Evolutionary conservation across 2,888 invertebrate species (phyloP).

Genomic region (Parnassius mnemosyne): DNA sequence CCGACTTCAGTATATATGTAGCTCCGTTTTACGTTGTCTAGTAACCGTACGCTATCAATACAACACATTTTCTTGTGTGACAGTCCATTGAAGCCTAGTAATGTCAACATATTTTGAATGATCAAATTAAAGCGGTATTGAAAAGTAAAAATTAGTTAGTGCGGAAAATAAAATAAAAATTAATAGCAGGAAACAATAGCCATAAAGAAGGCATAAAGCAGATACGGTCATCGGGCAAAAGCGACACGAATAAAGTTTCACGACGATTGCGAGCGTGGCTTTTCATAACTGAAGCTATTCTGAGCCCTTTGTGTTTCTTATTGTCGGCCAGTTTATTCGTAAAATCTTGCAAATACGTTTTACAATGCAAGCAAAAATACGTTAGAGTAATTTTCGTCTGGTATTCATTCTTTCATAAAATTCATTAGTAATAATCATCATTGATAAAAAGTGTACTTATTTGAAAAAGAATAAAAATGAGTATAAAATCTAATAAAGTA

Average conservation of each 20-base stretch:
- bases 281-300: slow-evolving; percentile 39
- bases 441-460: no score
- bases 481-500: no score
- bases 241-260: slow-evolving; percentile 47
- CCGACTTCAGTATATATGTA: slow-evolving; percentile 28
- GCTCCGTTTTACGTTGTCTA: slow-evolving; percentile 32
- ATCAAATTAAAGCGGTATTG: slow-evolving; percentile 32
- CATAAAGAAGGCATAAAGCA: slow-evolving; percentile 50
- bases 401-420: no score
- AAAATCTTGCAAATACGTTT: slow-evolving; percentile 35
- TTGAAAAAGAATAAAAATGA: no score
- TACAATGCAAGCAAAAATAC: slow-evolving; percentile 20
- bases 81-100: slow-evolving; percentile 33
- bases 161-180: slow-evolving; percentile 34
- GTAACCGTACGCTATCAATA: slow-evolving; percentile 36
- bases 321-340: slow-evolving; percentile 31
- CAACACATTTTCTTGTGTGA: slow-evolving; percentile 31
- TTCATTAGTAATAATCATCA: no score
- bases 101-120: not conserved
- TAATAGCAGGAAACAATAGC: slow-evolving; percentile 49
- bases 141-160: slow-evolving; percentile 29
- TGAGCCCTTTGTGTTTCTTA: slow-evolving; percentile 27
- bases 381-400: not conserved
- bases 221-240: slow-evolving; percentile 50
- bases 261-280: slow-evolving; percentile 39